These are phyloP conservation scores for Papilio elwesi DNA, from an alignment of 2,888 invertebrate species.

Conservation along the genomic window DNA sequence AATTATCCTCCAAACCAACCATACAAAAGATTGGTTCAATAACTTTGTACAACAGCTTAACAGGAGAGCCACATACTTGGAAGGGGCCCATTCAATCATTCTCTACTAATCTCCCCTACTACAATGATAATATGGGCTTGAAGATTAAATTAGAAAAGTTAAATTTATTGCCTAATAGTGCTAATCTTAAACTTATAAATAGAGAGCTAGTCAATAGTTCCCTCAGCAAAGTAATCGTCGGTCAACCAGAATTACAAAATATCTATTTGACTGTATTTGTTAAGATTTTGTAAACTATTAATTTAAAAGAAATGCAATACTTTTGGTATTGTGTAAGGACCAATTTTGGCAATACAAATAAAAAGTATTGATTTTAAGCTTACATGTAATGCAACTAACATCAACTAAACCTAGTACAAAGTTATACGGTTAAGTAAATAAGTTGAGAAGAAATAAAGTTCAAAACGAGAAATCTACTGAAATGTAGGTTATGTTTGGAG, in stretches of 20 bases:
- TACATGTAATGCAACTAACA: background rate
- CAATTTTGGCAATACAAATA: background rate
- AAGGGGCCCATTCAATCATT: conserved; percentile 56
- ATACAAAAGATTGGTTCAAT: conserved; percentile 54
- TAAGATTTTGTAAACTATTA: conserved; percentile 47
- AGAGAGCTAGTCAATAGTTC: conserved; percentile 57
- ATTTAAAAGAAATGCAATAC: background rate
- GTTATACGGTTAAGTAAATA: too few relatives aligned
- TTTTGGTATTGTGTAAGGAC: background rate
- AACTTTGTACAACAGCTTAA: conserved; percentile 68
- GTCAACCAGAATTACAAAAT: conserved; percentile 58
- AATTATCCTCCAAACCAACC: conserved; percentile 52
- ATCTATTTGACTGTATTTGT: conserved; percentile 62
- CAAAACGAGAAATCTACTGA: too few relatives aligned
- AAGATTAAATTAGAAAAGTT: conserved; percentile 58
- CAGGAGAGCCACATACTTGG: conserved; percentile 67
- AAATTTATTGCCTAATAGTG: conserved; percentile 64
- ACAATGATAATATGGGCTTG: conserved; percentile 52
- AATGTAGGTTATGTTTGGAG: too few relatives aligned
- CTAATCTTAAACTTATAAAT: conserved; percentile 60
- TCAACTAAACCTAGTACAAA: background rate
- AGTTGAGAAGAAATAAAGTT: too few relatives aligned
- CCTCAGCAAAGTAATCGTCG: conserved; percentile 58
- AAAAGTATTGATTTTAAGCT: background rate
- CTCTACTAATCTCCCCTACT: conserved; percentile 54